Base-by-base conservation (phyloP, 37 sponge, comb jelly and placozoan species). In the Oscarella lobularis region DNA sequence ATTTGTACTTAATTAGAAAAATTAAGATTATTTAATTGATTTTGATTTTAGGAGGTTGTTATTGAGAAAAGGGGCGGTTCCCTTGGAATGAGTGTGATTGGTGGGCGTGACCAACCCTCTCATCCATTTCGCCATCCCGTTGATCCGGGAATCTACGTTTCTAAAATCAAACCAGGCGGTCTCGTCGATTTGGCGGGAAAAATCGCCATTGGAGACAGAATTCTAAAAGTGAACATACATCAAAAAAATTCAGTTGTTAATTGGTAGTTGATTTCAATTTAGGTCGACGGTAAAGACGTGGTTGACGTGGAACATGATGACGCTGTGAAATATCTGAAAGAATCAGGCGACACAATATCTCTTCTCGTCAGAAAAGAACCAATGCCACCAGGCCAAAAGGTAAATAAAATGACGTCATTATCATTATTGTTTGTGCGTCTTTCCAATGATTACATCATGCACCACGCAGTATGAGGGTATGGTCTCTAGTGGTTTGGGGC, bases 61-160 rank as follows among this genome's bases (percentile, higher is more conserved):
- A 36, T 88, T 73, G 75, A 82, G 73, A 80, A 81, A 35, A 76
- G 83, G 27, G 80, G 77, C 75, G 87, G 88, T 2, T 55, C 74
- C 34, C 83, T 93, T 0, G 95, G 95, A 6, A 74, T 93, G 79
- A 90, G 85, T 66, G 87, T 93, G n/a, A 83, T 87, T 35, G 95
- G 95, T 2, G 95, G 95, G 32, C 78, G 77, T 31, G 83, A 89
- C 32, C 85, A 87, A 36, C 48, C 82, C 31, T 78, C 75, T 32
- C 39, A 66, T 36, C 82, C 86, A 4, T 93, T 90, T 77, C 87
- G 91, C 0, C 41, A 78, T 38, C 88, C 87, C 27, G 60, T 27
- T 20, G 32, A 72, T 31, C 88, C 88, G 20, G 95, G 95, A 29
- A 70, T 93, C 5, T 93, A 83, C 67, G 81, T 93, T 2, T 93